Evolutionary conservation across 2,888 invertebrate genomes (phyloP), one percentile per base, ranked within the genome.

Genomic region (Agriopis aurantiaria): DNA sequence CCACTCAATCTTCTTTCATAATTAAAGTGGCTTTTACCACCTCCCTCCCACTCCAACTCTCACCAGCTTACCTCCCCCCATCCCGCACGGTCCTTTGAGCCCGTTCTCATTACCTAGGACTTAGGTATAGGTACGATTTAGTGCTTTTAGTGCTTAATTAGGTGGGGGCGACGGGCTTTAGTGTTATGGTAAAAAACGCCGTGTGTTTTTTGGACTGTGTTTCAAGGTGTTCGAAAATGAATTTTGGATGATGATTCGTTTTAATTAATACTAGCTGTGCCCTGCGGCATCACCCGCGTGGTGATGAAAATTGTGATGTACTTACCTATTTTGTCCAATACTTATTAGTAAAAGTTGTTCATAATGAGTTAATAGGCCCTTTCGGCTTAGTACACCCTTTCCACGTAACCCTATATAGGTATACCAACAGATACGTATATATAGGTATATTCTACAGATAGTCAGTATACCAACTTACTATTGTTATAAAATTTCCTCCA

Each of bases 1-100:
- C 89, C 87, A 85, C 85, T 88, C 93, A 90, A 92, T 92, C 91
- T 93, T 92, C 91, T 91, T 92, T 91, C 91, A 92, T 93, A 92
- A 93, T 93, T 92, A 91, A 88, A 91, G 88, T 89, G 89, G 89
- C 90, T 89, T 89, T 87, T 85, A 88, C 88, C 86, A 83, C 85
- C 74, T 78, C 71, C 75, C 78, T 78, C 80, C 67, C 72, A 77
- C 73, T 71, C 69, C 6, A 10, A 73, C 67, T 63, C 71, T 55
- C 46, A 56, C 69, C 61, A 49, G 69, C 74, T 75, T 70, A 53
- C 71, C 74, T 75, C 71, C 59, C 77, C 75, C 76, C 76, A 76
- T 73, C 69, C 60, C 79, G n/a, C n/a, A 76, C 79, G 76, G 82
- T 83, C 84, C 88, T 85, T 84, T 85, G 85, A 86, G 85, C 82